Conservation (phyloP, 1,140 invertebrate species). For the Drepana arcuata region DNA sequence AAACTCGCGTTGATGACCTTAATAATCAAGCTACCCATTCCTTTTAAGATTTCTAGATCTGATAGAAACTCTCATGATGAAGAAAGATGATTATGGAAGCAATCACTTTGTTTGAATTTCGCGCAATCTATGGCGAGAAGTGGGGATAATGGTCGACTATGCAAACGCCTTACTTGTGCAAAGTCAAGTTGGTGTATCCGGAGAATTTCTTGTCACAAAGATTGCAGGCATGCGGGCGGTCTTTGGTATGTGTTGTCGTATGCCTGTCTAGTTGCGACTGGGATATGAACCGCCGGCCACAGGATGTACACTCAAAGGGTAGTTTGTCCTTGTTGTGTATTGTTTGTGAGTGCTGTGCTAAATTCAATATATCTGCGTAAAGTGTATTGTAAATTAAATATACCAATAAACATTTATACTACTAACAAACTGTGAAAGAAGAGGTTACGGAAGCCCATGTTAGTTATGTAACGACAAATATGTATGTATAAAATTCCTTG, state of each 20-base stretch:
- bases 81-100: background rate
- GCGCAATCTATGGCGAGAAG: background rate
- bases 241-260: conserved; percentile 32
- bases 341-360: conserved; percentile 21
- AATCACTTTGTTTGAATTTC: background rate
- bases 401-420: no score
- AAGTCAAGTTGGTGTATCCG: conserved; percentile 15
- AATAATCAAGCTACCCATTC: background rate
- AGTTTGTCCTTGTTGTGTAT: conserved; percentile 29
- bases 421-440: no score
- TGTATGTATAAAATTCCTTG: no score
- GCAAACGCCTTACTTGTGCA: conserved; percentile 30
- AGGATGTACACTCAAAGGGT: conserved; percentile 35
- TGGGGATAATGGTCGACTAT: no score
- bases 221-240: conserved; percentile 27
- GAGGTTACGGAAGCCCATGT: no score
- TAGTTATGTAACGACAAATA: no score
- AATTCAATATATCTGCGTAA: conserved; percentile 27
- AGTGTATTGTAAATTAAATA: no score
- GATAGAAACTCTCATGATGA: background rate
- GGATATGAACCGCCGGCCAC: conserved; percentile 36
- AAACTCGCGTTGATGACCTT: no score
- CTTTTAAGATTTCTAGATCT: background rate
- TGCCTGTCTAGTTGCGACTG: conserved; percentile 27
- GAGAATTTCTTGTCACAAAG: conserved; percentile 32